Evolutionary conservation across 2,888 invertebrate genomes (phyloP).

Genomic region (Ectemnius cavifrons): DNA sequence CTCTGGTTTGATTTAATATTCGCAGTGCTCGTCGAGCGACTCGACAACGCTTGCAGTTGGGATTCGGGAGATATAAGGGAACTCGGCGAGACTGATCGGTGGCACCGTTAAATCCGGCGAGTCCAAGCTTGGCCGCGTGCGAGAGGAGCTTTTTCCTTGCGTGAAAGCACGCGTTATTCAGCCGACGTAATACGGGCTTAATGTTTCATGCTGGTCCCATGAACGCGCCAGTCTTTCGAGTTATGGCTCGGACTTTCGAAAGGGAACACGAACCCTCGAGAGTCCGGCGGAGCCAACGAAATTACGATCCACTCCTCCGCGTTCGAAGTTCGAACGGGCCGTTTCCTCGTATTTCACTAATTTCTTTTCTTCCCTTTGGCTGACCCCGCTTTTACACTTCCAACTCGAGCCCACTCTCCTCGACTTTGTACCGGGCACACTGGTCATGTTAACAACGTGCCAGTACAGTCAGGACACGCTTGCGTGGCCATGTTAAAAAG

Average conservation of each 20-base stretch:
- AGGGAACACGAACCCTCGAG: constrained; percentile 57
- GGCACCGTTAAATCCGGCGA: constrained; percentile 22
- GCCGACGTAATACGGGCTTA: constrained; percentile 58
- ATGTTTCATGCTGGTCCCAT: constrained; percentile 57
- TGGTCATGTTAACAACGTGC: constrained; percentile 24
- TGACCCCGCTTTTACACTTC: constrained; percentile 21
- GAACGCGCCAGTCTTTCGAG: constrained; percentile 48
- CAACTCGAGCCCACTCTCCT: constrained; percentile 25
- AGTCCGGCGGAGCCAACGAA: constrained; percentile 41
- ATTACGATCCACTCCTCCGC: constrained; percentile 55
- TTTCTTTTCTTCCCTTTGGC: constrained; percentile 33
- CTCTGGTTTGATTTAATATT: constrained; percentile 22
- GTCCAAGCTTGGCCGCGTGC: constrained; percentile 11
- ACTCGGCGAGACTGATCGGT: not conserved
- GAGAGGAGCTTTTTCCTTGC: constrained; percentile 9
- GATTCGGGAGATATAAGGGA: no score
- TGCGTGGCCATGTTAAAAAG: not conserved
- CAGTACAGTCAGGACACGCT: constrained; percentile 16
- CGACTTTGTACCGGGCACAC: constrained; percentile 6
- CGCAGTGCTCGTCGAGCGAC: not conserved
- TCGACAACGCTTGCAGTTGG: no score
- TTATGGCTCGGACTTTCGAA: constrained; percentile 60
- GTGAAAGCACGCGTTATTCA: constrained; percentile 60
- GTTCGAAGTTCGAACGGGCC: constrained; percentile 34
- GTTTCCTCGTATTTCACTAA: constrained; percentile 45